A percentile compares a stretch with the other conserved stretches of the same genome.
These are phyloP conservation scores for Melierax canorus DNA, from an alignment of 2,113 vertebrate genomes.

Conservation along the genomic window DNA sequence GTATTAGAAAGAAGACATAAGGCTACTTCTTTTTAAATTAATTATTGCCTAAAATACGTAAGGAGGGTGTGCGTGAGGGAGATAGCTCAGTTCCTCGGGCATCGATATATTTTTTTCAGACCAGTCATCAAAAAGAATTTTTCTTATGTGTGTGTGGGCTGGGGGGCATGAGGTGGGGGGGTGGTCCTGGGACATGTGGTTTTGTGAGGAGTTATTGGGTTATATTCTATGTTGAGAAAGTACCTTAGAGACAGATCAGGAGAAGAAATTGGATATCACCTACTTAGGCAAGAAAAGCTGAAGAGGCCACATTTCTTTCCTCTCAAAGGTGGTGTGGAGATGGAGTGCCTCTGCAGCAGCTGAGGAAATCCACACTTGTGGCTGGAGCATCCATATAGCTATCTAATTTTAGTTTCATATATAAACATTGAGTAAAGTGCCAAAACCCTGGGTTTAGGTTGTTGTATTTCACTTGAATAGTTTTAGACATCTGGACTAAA, in stretches of 20 bases:
- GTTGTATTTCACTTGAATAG: background rate
- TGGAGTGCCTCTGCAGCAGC: background rate
- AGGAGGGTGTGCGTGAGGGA: rapidly evolving
- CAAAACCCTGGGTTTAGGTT: background rate
- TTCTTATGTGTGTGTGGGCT: background rate
- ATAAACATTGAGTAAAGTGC: background rate
- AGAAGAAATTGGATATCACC: background rate
- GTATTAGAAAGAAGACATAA: background rate
- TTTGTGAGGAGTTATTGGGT: background rate
- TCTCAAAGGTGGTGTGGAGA: background rate
- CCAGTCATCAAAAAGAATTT: background rate
- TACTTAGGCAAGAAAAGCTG: background rate
- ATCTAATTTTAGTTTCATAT: background rate
- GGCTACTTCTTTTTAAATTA: background rate
- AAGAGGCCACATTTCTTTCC: background rate
- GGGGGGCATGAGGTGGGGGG: rapidly evolving
- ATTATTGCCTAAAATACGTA: background rate
- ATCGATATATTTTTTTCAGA: background rate
- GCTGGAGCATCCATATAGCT: background rate
- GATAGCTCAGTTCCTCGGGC: background rate
- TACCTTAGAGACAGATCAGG: background rate
- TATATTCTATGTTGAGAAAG: background rate
- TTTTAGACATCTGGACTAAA: constrained; percentile 21
- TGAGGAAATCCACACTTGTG: background rate
- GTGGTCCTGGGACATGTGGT: rapidly evolving